Evolutionary conservation across 2,797 vertebrate species (phyloP), one percentile per base, ranked within the genome.

Genomic region (Sandelia bainsii): DNA sequence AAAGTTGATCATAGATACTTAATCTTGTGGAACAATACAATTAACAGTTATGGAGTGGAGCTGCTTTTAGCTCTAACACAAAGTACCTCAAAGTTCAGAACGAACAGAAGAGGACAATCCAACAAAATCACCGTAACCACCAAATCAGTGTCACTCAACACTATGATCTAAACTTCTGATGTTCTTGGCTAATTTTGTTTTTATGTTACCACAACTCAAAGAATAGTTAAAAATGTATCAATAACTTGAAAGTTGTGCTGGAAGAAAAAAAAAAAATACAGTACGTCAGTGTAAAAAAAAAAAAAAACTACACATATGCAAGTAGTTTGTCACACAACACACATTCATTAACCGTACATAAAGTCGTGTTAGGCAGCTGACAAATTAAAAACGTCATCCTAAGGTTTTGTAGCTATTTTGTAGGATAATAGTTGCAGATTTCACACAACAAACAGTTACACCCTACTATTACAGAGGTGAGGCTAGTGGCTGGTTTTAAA

Each of bases 401-500:
- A 73, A 69, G 46, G 1, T 82, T n/a, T 57, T 78, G 81, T 85
- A 75, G 51, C 76, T 74, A 64, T 67, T 72, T 73, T 51, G 69
- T 66, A 59, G 54, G 84, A 75, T 63, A 82, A 69, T 75, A 63
- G 68, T 60, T 75, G 70, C 60, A 77, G 52, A 62, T 80, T 87
- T 78, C 67, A 86, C 80, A 81, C 70, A 77, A 78, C 65, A 82
- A 75, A 85, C 72, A 79, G 66, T 76, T 79, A 62, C 49, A 77
- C 27, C 40, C 69, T 72, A 77, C 62, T 65, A 48, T 70, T 50
- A 75, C 62, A 78, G 52, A 82, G 10, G 56, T 74, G 82, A 88
- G 79, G 75, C 82, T 87, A 87, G 81, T 89, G 83, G 89, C 89
- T 91, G 81, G 45, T 85, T 77, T 69, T 56, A 77, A 75, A 77